Conservation (phyloP, 37 sponge, comb jelly and placozoan genomes). For the Aplysina aerophoba region DNA sequence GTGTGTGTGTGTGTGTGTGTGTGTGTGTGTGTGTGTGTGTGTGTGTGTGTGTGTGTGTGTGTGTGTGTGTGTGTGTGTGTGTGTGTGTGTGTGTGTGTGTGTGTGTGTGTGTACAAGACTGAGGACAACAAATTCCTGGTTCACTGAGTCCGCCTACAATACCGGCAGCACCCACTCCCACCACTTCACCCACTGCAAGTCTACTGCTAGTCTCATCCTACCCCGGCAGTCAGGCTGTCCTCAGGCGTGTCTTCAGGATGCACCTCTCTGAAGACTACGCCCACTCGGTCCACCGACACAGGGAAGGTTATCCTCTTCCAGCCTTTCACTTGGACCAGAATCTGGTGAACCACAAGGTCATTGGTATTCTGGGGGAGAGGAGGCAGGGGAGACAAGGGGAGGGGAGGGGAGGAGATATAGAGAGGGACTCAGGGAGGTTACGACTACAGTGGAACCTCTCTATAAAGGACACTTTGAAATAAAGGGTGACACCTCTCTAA, state of each 20-base stretch:
- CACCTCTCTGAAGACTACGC: conserved; percentile 87
- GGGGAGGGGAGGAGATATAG: too few species aligned
- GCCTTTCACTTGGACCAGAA: conserved; percentile 84
- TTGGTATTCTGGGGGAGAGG: conserved; percentile 45
- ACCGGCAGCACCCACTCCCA: neutral
- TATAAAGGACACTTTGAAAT: too few species aligned
- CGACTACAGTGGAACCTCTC: too few species aligned
- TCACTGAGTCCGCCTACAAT: too few species aligned
- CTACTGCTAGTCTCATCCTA: too few species aligned
- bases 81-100: neutral
- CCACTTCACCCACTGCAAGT: neutral
- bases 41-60: conserved; percentile 4
- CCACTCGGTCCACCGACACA: conserved; percentile 89
- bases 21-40: neutral
- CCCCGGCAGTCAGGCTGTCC: neutral
- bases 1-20: neutral
- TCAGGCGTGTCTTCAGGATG: conserved; percentile 33
- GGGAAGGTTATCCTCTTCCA: conserved; percentile 81
- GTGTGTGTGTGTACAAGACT: too few species aligned
- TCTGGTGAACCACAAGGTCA: conserved; percentile 75
- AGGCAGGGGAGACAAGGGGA: neutral
- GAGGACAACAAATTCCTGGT: neutral
- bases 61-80: conserved; percentile 15
- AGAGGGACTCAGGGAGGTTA: too few species aligned
- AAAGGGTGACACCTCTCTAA: too few species aligned